Evolutionary conservation across 2,797 vertebrate species (phyloP).

Genomic region (Todus mexicanus): DNA sequence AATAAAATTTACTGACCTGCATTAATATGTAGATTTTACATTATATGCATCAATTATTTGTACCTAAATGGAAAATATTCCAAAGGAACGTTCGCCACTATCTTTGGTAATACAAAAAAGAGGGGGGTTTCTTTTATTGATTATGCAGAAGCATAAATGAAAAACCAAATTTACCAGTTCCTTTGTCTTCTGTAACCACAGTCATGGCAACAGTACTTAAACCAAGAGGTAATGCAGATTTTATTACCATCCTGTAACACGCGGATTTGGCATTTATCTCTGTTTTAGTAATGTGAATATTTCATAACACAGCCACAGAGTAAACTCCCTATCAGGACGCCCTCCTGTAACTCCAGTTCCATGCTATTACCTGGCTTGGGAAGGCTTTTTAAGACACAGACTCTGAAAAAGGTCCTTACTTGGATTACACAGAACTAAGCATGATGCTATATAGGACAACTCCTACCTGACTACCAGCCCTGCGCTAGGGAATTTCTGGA

Average conservation of each 20-base stretch:
- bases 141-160: not conserved
- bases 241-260: not conserved
- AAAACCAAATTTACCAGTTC: not conserved
- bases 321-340: not conserved
- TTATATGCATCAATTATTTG: not conserved
- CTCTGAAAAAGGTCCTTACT: not conserved
- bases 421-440: not conserved
- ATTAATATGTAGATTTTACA: not conserved
- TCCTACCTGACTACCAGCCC: not conserved
- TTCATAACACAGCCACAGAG: not conserved
- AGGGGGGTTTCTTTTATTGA: not conserved
- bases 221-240: not conserved
- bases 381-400: not conserved
- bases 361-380: not conserved
- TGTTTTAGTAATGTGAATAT: not conserved
- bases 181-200: not conserved
- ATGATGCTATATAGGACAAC: not conserved
- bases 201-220: not conserved
- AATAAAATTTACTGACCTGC: not conserved
- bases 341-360: not conserved
- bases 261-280: fast-evolving
- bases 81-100: not conserved
- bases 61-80: not conserved
- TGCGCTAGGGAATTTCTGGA: not conserved
- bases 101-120: not conserved